A percentile compares a stretch with the other conserved stretches of the same genome.
Conservation (phyloP, 2,113 vertebrate species). For the Heptranchias perlo region DNA sequence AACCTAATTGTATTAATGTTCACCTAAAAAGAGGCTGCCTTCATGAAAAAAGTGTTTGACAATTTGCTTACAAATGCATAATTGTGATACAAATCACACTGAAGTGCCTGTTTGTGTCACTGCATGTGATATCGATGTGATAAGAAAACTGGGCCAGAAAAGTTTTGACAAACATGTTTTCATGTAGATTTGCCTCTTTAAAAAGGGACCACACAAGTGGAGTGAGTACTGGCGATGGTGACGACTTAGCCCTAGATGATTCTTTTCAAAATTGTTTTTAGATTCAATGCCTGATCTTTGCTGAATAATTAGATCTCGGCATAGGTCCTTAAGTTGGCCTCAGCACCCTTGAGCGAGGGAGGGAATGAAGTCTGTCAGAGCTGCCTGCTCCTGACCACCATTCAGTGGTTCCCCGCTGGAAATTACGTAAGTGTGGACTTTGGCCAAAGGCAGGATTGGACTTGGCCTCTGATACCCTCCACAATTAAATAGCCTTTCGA, state of each 20-base stretch:
- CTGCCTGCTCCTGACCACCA: neutral
- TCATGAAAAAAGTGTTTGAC: neutral
- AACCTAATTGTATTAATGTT: neutral
- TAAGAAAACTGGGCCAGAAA: neutral
- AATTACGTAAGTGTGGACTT: neutral
- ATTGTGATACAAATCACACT: neutral
- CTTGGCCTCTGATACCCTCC: neutral
- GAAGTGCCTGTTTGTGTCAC: neutral
- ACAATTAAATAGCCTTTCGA: neutral
- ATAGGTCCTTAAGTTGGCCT: neutral
- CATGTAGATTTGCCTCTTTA: neutral
- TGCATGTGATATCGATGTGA: neutral
- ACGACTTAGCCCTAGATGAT: neutral
- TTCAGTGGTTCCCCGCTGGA: neutral
- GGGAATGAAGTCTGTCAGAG: neutral
- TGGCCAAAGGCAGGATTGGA: neutral
- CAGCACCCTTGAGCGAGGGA: neutral
- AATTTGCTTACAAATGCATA: too few species aligned
- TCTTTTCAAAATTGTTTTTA: neutral
- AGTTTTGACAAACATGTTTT: neutral
- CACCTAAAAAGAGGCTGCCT: neutral
- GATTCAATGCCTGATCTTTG: neutral
- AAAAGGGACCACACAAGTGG: neutral
- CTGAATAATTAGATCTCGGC: neutral
- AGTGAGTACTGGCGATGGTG: neutral